Conservation (phyloP, 2,797 vertebrate species). For the Mus caroli region DNA sequence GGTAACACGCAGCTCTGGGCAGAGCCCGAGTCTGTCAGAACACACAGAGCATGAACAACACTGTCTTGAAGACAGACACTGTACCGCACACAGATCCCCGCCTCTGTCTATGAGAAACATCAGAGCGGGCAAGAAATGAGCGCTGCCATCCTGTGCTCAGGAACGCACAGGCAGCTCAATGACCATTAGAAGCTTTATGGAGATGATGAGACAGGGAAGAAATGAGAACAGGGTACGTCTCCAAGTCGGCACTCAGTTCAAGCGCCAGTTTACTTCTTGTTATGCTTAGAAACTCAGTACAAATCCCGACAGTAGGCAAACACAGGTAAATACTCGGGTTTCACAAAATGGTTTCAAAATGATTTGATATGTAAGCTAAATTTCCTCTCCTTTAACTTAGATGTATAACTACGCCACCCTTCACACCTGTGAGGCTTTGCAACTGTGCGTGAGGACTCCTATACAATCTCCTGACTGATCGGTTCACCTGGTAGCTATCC, state of each 20-base stretch:
- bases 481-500: neutral
- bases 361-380: neutral
- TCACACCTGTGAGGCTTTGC: neutral
- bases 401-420: neutral
- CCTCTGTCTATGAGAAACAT: accelerated
- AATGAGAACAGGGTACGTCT: neutral
- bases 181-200: neutral
- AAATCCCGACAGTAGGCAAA: neutral
- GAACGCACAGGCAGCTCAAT: neutral
- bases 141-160: neutral
- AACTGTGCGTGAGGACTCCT: neutral
- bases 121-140: neutral
- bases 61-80: neutral
- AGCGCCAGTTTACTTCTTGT: neutral
- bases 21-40: neutral
- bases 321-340: neutral
- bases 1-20: neutral
- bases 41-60: no score
- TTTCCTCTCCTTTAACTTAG: neutral
- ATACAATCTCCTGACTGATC: neutral
- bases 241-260: neutral
- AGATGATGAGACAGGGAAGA: neutral
- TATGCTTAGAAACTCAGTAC: neutral
- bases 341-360: neutral
- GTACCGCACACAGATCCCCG: neutral